phyloP scores from a whole-genome alignment of 2,888 invertebrate genomes.

The Ypsolopha scabrella region DNA sequence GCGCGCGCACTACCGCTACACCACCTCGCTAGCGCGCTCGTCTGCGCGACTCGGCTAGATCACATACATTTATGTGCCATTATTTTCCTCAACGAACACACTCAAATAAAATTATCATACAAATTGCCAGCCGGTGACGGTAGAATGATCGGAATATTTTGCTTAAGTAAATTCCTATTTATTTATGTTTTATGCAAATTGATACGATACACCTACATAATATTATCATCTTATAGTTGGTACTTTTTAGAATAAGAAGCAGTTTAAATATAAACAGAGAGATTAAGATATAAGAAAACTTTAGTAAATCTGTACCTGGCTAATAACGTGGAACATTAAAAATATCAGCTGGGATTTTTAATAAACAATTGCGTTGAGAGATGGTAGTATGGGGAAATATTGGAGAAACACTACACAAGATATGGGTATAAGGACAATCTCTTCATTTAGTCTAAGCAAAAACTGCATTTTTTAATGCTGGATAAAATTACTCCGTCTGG shows the following conservation, averaged over 20 bases:
- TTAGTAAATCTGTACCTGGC: too few species aligned
- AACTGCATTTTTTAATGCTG: too few species aligned
- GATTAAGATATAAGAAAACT: too few species aligned
- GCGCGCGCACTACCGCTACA: conserved; percentile 20
- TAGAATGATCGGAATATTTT: conserved; percentile 3
- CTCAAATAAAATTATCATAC: conserved; percentile 31
- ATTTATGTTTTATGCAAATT: conserved; percentile 4
- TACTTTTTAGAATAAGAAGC: conserved; percentile 3
- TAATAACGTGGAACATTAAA: too few species aligned
- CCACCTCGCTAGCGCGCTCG: conserved; percentile 32
- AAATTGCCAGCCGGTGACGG: conserved; percentile 9
- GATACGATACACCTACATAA: background rate
- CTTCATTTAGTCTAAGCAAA: too few species aligned
- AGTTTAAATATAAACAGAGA: conserved; percentile 1
- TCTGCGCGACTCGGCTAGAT: conserved; percentile 26
- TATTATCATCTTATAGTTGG: background rate
- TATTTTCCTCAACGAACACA: conserved; percentile 8
- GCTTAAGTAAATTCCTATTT: conserved; percentile 2
- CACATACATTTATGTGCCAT: background rate
- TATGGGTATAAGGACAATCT: too few species aligned
- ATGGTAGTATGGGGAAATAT: too few species aligned
- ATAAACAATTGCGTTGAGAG: too few species aligned
- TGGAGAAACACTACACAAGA: too few species aligned
- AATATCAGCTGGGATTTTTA: too few species aligned
- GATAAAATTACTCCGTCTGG: too few species aligned